phyloP scores from a whole-genome alignment of 2,888 invertebrate genomes.

The Eupithecia dodoneata region DNA sequence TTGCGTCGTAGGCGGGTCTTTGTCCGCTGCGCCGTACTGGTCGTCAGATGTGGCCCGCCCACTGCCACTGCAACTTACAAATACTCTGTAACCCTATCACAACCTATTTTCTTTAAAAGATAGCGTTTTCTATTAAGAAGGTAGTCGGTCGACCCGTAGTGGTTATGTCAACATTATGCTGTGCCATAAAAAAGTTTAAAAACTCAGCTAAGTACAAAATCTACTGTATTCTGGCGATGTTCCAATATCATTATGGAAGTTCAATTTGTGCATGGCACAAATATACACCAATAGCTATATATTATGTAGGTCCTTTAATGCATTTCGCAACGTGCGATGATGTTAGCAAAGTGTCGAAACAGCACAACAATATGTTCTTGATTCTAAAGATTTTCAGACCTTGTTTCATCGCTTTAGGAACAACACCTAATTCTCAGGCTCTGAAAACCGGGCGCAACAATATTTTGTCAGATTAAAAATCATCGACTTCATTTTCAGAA shows the following conservation, averaged over 20 bases:
- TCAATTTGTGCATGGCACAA: conserved; percentile 30
- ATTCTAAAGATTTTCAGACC: not conserved
- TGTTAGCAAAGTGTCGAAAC: not conserved
- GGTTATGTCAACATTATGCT: conserved; percentile 19
- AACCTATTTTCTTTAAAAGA: not conserved
- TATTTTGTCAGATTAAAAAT: not conserved
- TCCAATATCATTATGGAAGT: conserved; percentile 78
- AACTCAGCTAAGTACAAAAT: conserved; percentile 41
- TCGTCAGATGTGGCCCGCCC: not conserved
- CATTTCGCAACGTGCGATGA: not conserved
- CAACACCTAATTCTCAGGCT: too few species aligned
- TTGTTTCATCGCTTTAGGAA: not conserved
- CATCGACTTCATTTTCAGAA: too few species aligned
- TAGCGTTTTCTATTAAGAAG: not conserved
- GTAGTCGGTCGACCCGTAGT: conserved; percentile 3
- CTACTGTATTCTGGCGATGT: conserved; percentile 58
- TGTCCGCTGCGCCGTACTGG: not conserved
- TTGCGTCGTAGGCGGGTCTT: too few species aligned
- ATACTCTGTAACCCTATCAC: not conserved
- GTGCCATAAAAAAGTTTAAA: conserved; percentile 33
- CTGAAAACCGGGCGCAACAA: not conserved
- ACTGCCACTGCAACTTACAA: not conserved
- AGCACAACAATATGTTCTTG: not conserved
- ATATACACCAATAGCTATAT: not conserved
- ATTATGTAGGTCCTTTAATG: not conserved